Conservation (phyloP, 2,113 vertebrate genomes). For the Upupa epops region DNA sequence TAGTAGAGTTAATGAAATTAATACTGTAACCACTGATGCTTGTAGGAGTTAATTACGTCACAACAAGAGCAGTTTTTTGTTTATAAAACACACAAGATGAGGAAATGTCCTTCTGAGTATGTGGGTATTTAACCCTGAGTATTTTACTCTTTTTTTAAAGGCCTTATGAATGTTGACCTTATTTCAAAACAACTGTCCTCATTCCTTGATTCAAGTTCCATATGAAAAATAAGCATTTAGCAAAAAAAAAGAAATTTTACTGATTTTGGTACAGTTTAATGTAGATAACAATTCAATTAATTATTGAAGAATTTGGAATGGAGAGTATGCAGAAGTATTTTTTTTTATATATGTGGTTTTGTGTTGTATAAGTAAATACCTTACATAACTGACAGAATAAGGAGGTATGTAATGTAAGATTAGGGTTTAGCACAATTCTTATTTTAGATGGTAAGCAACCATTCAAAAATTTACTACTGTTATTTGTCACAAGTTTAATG, state of each 20-base stretch:
- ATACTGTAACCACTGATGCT: not conserved
- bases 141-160: not conserved
- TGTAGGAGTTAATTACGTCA: constrained; percentile 4
- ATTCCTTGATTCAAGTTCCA: not conserved
- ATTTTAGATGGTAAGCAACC: not conserved
- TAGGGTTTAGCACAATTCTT: not conserved
- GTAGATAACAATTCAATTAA: not conserved
- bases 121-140: not conserved
- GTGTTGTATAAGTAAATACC: fast-evolving
- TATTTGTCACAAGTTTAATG: not conserved
- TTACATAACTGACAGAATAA: not conserved
- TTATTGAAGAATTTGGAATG: not conserved
- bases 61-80: constrained; percentile 27
- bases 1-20: constrained; percentile 25
- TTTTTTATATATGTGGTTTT: not conserved
- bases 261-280: not conserved
- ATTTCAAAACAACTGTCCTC: not conserved
- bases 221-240: not conserved
- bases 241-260: not conserved
- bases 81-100: not conserved
- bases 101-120: not conserved
- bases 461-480: not conserved
- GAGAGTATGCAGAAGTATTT: not conserved
- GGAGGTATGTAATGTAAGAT: not conserved
- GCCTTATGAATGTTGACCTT: not conserved